phyloP scores from a whole-genome alignment of 2,797 vertebrate genomes.

The Agapornis canus region DNA sequence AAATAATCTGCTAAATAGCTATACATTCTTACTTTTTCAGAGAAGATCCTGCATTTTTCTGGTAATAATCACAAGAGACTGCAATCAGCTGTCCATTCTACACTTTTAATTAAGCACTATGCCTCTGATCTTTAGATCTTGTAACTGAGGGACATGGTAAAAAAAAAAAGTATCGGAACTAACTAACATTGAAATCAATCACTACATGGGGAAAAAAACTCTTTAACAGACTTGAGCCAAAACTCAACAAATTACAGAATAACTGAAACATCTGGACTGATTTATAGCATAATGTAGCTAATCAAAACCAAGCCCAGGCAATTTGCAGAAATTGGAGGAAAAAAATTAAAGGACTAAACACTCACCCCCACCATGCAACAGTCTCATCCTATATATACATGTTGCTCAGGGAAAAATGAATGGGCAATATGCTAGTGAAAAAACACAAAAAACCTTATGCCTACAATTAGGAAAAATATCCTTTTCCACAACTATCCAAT shows the following conservation, averaged over 20 bases:
- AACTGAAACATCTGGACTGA: conserved; percentile 82
- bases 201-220: conserved; percentile 9
- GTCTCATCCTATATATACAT: background rate
- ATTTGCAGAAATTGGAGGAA: conserved; percentile 73
- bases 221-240: conserved; percentile 71
- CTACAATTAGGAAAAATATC: background rate
- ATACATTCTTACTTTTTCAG: conserved; percentile 27
- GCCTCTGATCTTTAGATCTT: conserved; percentile 47
- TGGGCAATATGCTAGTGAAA: background rate
- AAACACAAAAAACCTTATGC: background rate
- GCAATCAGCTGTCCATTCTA: conserved; percentile 18
- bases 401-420: background rate
- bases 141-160: conserved; percentile 36
- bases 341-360: conserved; percentile 40
- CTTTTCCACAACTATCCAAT: conserved; percentile 8
- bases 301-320: conserved; percentile 76
- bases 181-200: conserved; percentile 76
- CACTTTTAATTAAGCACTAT: conserved; percentile 56
- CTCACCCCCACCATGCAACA: background rate
- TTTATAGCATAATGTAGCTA: conserved; percentile 78
- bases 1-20: conserved; percentile 52
- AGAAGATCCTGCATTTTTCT: conserved; percentile 40
- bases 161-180: conserved; percentile 58
- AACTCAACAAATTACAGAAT: conserved; percentile 80
- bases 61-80: conserved; percentile 43